phyloP scores from a whole-genome alignment of 2,888 invertebrate genomes.

The Miltochrista miniata region DNA sequence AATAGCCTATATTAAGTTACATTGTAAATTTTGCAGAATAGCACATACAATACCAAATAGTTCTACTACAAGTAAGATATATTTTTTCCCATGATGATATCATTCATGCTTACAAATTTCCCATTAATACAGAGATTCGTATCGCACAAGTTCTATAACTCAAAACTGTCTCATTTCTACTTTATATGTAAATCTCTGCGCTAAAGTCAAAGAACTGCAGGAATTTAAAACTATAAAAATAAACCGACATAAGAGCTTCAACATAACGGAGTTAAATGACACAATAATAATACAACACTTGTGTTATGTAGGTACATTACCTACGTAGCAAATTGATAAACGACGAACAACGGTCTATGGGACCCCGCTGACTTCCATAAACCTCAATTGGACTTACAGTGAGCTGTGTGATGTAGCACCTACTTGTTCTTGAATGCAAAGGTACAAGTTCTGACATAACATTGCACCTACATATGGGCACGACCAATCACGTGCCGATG shows the following conservation, averaged over 20 bases:
- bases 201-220: slow-evolving; percentile 4
- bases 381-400: slow-evolving; percentile 17
- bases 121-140: not conserved
- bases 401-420: slow-evolving; percentile 10
- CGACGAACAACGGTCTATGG: slow-evolving; percentile 27
- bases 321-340: slow-evolving; percentile 46
- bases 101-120: not conserved
- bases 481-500: slow-evolving; percentile 71
- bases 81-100: too few species aligned
- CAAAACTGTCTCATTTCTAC: not conserved
- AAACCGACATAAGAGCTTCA: slow-evolving; percentile 7
- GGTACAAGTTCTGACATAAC: slow-evolving; percentile 50
- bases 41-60: not conserved
- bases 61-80: not conserved
- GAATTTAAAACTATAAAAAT: slow-evolving; percentile 6
- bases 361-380: slow-evolving; percentile 20
- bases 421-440: slow-evolving; percentile 6
- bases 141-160: not conserved
- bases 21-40: slow-evolving; percentile 4
- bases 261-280: slow-evolving; percentile 36
- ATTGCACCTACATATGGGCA: slow-evolving; percentile 53
- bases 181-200: not conserved
- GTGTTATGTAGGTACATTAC: slow-evolving; percentile 23
- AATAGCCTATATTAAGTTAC: not conserved
- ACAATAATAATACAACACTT: slow-evolving; percentile 21